These are phyloP conservation scores for Falco punctatus DNA, from an alignment of 2,113 vertebrate genomes.

Conservation along the genomic window DNA sequence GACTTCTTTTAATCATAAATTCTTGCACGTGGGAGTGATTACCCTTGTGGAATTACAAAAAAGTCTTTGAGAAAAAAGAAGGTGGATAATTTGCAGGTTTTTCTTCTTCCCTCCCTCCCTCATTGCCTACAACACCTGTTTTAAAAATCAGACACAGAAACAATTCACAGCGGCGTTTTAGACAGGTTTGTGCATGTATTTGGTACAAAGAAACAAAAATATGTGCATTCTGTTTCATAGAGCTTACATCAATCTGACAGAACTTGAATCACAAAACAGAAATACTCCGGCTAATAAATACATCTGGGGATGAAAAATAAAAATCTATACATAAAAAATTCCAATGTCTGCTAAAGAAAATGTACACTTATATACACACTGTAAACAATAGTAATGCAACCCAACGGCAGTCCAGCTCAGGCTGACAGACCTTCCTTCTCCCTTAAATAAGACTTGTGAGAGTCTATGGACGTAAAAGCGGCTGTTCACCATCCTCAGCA, in stretches of 20 bases:
- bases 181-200: constrained; percentile 65
- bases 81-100: not conserved
- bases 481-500: not conserved
- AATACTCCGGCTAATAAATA: constrained; percentile 69
- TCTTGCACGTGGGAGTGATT: not conserved
- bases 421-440: not conserved
- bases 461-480: not conserved
- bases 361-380: constrained; percentile 75
- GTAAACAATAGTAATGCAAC: constrained; percentile 73
- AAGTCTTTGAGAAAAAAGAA: not conserved
- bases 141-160: not conserved
- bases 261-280: constrained; percentile 34
- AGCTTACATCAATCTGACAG: constrained; percentile 47
- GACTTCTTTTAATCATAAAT: not conserved
- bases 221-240: constrained; percentile 61
- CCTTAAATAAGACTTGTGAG: not conserved
- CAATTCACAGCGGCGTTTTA: not conserved
- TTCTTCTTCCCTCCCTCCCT: not conserved
- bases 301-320: constrained; percentile 69
- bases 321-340: constrained; percentile 65
- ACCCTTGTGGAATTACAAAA: not conserved
- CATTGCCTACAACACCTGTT: not conserved
- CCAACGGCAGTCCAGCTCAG: constrained; percentile 40
- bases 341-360: constrained; percentile 67
- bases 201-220: constrained; percentile 70